phyloP scores from a whole-genome alignment of 1,140 invertebrate genomes.

The Drosophila ananassae region DNA sequence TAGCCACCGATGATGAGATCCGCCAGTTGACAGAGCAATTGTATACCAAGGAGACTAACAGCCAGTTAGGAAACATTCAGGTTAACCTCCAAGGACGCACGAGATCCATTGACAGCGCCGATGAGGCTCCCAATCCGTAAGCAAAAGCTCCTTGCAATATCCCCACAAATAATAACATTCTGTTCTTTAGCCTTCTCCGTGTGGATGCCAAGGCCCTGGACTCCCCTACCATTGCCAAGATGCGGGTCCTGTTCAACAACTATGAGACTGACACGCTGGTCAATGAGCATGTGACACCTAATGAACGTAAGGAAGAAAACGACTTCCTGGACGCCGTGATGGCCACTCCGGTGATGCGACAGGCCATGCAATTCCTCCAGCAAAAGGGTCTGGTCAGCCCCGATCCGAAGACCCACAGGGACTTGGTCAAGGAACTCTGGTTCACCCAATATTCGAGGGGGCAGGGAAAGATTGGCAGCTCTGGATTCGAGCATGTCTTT shows the following conservation, averaged over 20 bases:
- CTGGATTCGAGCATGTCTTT: constrained; percentile 95
- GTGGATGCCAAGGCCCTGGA: constrained; percentile 69
- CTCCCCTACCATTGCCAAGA: constrained; percentile 87
- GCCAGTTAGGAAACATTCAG: constrained; percentile 87
- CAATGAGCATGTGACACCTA: constrained; percentile 91
- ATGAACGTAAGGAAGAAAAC: constrained; percentile 90
- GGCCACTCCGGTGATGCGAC: constrained; percentile 89
- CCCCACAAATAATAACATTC: no score
- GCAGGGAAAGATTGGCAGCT: constrained; percentile 90
- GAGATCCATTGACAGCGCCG: constrained; percentile 87
- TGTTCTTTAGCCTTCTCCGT: constrained; percentile 42
- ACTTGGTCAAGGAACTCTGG: constrained; percentile 91
- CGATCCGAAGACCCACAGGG: constrained; percentile 88
- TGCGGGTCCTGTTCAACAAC: constrained; percentile 89
- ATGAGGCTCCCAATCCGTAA: constrained; percentile 90
- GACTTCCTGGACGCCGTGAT: constrained; percentile 90
- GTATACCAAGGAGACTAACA: constrained; percentile 89
- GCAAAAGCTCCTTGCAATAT: constrained; percentile 51
- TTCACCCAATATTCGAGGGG: constrained; percentile 92
- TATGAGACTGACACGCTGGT: constrained; percentile 89
- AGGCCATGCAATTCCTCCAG: constrained; percentile 89
- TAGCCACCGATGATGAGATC: constrained; percentile 84
- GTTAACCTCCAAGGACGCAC: constrained; percentile 90
- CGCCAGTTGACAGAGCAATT: constrained; percentile 88
- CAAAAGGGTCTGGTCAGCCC: constrained; percentile 87